Evolutionary conservation across 2,113 vertebrate genomes (phyloP).

Genomic region (Herpailurus yagouaroundi): DNA sequence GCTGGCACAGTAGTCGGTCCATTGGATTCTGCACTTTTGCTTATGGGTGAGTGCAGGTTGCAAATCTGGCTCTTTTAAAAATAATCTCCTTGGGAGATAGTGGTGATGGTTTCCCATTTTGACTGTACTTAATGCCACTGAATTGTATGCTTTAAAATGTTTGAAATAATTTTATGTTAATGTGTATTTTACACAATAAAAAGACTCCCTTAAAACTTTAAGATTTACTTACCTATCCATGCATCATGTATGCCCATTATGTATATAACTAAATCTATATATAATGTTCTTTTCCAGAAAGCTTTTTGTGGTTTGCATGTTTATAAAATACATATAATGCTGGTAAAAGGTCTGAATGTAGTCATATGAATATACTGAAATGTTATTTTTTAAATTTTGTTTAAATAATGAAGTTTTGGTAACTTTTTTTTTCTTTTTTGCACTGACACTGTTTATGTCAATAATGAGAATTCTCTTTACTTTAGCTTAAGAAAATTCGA

Average conservation of each 20-base stretch:
- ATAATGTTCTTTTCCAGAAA: not conserved
- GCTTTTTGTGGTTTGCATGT: not conserved
- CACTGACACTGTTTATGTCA: not conserved
- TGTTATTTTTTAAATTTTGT: not conserved
- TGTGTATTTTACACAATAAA: not conserved
- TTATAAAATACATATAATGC: not conserved
- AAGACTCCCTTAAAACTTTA: not conserved
- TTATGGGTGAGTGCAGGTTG: not conserved
- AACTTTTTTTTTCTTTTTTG: not conserved
- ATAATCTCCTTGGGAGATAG: not conserved
- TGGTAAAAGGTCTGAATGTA: slow-evolving; percentile 24
- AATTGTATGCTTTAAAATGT: slow-evolving; percentile 9
- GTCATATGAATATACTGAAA: not conserved
- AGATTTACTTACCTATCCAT: not conserved
- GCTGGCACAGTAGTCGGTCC: not conserved
- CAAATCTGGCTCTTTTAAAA: slow-evolving; percentile 4
- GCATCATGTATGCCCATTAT: not conserved
- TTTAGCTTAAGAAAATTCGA: slow-evolving; percentile 95
- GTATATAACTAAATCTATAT: not conserved
- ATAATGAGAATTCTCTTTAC: slow-evolving; percentile 48
- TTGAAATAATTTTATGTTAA: slow-evolving; percentile 27
- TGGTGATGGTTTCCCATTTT: not conserved
- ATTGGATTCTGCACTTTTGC: not conserved
- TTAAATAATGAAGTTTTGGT: not conserved
- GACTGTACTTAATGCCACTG: not conserved